Conservation (phyloP, 2,888 invertebrate genomes). For the Agrilus cyanescens region DNA sequence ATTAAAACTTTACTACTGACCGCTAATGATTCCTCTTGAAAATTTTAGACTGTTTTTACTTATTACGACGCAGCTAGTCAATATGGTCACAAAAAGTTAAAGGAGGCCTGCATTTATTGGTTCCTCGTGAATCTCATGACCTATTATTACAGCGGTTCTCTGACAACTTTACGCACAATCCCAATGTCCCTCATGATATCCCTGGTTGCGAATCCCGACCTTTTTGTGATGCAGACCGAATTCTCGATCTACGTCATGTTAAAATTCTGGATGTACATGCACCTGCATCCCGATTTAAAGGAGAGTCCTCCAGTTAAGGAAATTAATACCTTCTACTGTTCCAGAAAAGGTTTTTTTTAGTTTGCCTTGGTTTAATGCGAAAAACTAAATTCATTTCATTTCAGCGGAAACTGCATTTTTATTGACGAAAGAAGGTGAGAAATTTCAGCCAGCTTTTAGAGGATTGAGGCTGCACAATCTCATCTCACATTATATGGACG, state of each 20-base stretch:
- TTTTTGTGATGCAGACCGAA: slow-evolving; percentile 68
- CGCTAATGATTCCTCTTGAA: background rate
- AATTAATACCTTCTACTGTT: slow-evolving; percentile 35
- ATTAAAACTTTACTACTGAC: background rate
- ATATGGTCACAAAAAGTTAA: slow-evolving; percentile 52
- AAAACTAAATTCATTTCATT: background rate
- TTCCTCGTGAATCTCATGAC: slow-evolving; percentile 55
- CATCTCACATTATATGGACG: slow-evolving; percentile 56
- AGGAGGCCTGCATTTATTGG: slow-evolving; percentile 55
- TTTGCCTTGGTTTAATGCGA: background rate
- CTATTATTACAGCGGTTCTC: slow-evolving; percentile 39
- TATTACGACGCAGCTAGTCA: slow-evolving; percentile 57
- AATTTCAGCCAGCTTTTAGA: slow-evolving; percentile 50
- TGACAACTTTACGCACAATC: slow-evolving; percentile 47
- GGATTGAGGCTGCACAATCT: slow-evolving; percentile 55
- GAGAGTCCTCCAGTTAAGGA: slow-evolving; percentile 22
- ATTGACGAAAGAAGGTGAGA: slow-evolving; percentile 44
- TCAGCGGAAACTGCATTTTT: slow-evolving; percentile 42
- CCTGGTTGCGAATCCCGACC: slow-evolving; percentile 48
- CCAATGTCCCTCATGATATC: slow-evolving; percentile 53
- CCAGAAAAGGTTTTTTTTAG: slow-evolving; percentile 27
- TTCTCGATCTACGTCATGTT: slow-evolving; percentile 61
- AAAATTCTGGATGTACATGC: slow-evolving; percentile 55
- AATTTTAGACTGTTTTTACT: slow-evolving; percentile 50
- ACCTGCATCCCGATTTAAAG: slow-evolving; percentile 31